Evolutionary conservation across 2,797 vertebrate species (phyloP), one percentile per base, ranked within the genome.

Genomic region (Dendrocincla tyrannina): DNA sequence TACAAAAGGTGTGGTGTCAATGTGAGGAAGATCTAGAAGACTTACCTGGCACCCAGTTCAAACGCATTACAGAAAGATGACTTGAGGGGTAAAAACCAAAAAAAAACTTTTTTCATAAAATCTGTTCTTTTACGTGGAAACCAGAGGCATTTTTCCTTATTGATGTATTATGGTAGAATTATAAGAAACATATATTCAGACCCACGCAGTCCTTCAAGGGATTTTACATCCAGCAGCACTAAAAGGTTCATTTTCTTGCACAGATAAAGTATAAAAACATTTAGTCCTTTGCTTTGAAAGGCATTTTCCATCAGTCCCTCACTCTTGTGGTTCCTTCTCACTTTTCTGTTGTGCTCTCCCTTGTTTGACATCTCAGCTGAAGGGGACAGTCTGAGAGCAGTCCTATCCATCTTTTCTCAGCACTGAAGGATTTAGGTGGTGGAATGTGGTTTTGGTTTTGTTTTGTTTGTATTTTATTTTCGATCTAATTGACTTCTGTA

Each of bases 141-240:
- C 49, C n/a, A 52, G 14, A 67, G 19, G 25, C 8, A 24, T 35
- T 93, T 86, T 68, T 85, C 58, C 35, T 63, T 67, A 25, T 25
- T 27, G 55, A 50, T 55, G 25, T 22, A 52, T 93, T 67, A 56
- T 8, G 18, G 37, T 74, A 86, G 25, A 88, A 84, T 88, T 75
- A 18, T 28, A 84, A 70, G 59, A 79, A 93, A 52, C 28, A 20
- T 63, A 49, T 89, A 88, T 73, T 89, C 55, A 79, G 76, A 62
- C 10, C 84, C 58, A n/a, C 20, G 41, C 37, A 69, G 44, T 55
- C 39, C 42, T 58, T 35, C 88, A 68, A 56, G 46, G 76, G 22
- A 75, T 19, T 66, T 95, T 83, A 67, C 14, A 76, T 42, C 39
- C 46, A 75, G 37, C 16, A 89, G 9, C 49, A 55, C n/a, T 89